Conservation (phyloP, 2,113 vertebrate genomes). For the Calonectris borealis region DNA sequence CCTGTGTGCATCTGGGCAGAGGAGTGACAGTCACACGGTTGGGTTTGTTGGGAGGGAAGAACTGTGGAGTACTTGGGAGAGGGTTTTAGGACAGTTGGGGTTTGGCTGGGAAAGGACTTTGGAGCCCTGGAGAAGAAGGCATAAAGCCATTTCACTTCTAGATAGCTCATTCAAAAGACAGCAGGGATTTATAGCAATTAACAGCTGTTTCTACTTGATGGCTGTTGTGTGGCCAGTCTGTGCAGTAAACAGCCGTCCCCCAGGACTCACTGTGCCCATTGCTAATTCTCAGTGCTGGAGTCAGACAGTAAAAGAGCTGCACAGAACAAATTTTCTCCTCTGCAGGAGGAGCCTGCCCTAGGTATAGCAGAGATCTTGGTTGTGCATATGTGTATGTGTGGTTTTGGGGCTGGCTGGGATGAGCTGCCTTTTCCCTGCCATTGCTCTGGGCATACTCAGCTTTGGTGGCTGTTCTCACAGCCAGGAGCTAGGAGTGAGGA, state of each 20-base stretch:
- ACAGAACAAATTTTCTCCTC: not conserved
- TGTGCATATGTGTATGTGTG: rapidly evolving
- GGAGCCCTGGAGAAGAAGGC: not conserved
- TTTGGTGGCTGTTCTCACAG: not conserved
- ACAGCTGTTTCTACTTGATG: not conserved
- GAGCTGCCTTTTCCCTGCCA: not conserved
- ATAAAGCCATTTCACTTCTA: not conserved
- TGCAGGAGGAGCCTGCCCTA: not conserved
- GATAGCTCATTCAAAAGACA: not conserved
- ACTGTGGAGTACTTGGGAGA: rapidly evolving
- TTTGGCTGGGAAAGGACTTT: not conserved
- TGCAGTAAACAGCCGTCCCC: not conserved
- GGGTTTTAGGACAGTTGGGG: not conserved
- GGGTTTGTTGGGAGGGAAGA: not conserved
- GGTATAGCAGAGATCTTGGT: not conserved
- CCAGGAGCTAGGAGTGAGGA: not conserved
- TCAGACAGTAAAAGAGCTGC: not conserved
- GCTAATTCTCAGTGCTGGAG: not conserved
- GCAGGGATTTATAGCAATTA: not conserved
- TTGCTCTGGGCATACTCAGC: not conserved
- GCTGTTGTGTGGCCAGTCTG: not conserved
- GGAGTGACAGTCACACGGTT: not conserved
- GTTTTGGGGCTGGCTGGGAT: not conserved
- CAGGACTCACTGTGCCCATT: rapidly evolving
- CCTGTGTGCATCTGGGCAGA: not conserved